phyloP scores from a whole-genome alignment of 2,797 vertebrate species.

The Danio kyathit region DNA sequence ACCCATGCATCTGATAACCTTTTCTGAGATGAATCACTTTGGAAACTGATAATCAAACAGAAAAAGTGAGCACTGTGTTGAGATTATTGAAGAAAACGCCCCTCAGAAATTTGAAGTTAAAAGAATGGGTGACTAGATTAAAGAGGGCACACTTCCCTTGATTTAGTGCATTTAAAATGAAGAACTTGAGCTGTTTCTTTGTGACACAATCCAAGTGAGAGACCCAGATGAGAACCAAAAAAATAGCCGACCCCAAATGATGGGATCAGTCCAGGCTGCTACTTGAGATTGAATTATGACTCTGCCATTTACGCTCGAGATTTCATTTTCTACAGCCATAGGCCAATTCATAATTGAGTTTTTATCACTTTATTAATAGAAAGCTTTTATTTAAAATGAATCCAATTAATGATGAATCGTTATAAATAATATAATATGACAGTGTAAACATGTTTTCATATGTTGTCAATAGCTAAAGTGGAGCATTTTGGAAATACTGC shows the following conservation, averaged over 20 bases:
- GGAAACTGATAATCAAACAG: constrained; percentile 37
- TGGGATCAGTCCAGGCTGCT: constrained; percentile 68
- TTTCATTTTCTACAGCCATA: constrained; percentile 68
- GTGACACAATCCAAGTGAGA: constrained; percentile 71
- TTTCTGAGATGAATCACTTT: constrained; percentile 41
- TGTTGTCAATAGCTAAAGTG: not conserved
- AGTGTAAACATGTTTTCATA: not conserved
- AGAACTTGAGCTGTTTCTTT: constrained; percentile 60
- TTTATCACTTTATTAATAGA: constrained; percentile 70
- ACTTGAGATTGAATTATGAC: constrained; percentile 72
- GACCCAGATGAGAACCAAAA: constrained; percentile 66
- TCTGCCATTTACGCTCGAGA: constrained; percentile 74
- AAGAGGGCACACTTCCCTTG: constrained; percentile 64
- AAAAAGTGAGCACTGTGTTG: constrained; percentile 31
- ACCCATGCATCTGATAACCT: constrained; percentile 45
- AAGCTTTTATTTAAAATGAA: constrained; percentile 38
- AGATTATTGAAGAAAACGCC: constrained; percentile 34
- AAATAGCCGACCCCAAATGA: constrained; percentile 72
- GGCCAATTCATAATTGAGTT: constrained; percentile 69
- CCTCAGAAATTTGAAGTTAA: constrained; percentile 1
- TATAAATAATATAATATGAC: not conserved
- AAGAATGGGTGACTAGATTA: constrained; percentile 65
- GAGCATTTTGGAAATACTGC: not conserved
- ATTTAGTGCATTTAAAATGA: constrained; percentile 66
- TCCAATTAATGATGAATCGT: not conserved